These are phyloP conservation scores for Nesogale talazaci DNA, from an alignment of 2,113 vertebrate species.

Conservation along the genomic window DNA sequence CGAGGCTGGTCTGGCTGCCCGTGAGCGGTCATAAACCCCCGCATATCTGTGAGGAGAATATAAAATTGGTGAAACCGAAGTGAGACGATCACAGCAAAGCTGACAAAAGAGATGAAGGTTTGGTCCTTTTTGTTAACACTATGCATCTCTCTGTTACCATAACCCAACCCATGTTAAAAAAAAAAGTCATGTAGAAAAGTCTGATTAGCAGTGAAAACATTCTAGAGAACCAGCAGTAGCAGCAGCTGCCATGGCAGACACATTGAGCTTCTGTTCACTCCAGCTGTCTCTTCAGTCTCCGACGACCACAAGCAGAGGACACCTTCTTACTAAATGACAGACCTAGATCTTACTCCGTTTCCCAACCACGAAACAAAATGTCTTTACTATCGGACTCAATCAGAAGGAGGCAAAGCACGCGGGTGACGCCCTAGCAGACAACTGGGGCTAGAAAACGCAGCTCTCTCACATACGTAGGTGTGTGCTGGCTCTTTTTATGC, in stretches of 20 bases:
- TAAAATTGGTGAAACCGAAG: background rate
- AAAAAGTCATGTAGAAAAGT: background rate
- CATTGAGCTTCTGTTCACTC: background rate
- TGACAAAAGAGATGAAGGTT: background rate
- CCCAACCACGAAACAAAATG: background rate
- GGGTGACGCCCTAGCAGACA: background rate
- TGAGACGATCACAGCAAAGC: background rate
- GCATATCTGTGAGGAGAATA: constrained; percentile 89
- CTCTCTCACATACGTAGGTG: background rate
- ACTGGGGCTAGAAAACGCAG: background rate
- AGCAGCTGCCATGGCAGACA: background rate
- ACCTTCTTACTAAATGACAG: background rate
- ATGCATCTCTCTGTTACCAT: background rate
- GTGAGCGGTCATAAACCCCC: constrained; percentile 97
- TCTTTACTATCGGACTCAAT: background rate
- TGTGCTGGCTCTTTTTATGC: background rate
- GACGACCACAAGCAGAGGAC: no score
- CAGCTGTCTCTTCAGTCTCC: no score
- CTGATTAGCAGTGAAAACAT: background rate
- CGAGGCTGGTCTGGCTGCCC: constrained; percentile 97
- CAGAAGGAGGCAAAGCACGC: background rate
- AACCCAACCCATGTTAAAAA: no score
- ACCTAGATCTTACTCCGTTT: no score
- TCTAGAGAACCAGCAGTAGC: background rate
- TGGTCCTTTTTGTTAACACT: background rate